A percentile compares a stretch with the other conserved stretches of the same genome.
Conservation (phyloP, 2,888 invertebrate species). For the Cryptocephalus primarius region DNA sequence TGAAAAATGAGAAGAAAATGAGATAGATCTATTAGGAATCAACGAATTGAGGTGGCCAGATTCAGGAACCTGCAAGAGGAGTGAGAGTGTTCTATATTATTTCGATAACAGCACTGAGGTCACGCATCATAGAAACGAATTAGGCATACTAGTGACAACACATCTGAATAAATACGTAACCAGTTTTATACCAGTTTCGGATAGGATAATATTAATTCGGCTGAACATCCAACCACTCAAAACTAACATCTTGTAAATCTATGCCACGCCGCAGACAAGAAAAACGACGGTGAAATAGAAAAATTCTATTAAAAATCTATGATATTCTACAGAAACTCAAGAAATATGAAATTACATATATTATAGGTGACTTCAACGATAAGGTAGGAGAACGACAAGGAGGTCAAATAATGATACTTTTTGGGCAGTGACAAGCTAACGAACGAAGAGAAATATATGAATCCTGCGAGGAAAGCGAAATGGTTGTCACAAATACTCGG, state of each 20-base stretch:
- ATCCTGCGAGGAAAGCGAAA: no score
- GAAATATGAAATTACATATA: not conserved
- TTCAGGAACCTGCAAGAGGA: not conserved
- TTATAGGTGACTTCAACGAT: no score
- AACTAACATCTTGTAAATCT: conserved; percentile 1
- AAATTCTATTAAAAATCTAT: not conserved
- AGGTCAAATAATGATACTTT: no score
- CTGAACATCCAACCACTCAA: not conserved
- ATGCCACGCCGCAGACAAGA: conserved; percentile 1
- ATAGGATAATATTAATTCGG: not conserved
- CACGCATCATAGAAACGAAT: not conserved
- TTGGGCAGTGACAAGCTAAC: no score
- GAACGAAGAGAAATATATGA: no score
- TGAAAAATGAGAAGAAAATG: conserved; percentile 1
- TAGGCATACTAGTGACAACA: no score
- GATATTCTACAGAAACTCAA: not conserved
- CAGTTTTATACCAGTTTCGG: no score
- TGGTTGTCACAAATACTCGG: not conserved
- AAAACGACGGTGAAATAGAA: not conserved
- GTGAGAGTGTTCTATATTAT: not conserved
- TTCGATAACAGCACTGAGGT: not conserved
- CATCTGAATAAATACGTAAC: no score
- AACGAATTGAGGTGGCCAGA: not conserved
- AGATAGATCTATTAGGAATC: conserved; percentile 1
- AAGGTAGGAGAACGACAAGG: no score